These are phyloP conservation scores for Hydropsyche tenuis DNA, from an alignment of 1,140 invertebrate species.

Conservation along the genomic window DNA sequence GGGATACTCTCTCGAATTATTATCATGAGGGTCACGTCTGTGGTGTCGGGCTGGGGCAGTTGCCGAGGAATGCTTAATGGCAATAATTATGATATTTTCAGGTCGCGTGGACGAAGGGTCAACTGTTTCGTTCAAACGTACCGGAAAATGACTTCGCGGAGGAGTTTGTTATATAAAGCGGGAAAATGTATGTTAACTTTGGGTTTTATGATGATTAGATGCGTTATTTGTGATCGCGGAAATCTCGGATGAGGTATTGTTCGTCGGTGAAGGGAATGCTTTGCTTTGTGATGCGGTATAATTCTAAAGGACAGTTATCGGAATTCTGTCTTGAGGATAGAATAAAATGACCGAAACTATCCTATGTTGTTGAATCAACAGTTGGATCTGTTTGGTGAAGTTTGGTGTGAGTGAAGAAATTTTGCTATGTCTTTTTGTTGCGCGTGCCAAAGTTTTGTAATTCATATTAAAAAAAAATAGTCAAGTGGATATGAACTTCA, in stretches of 20 bases:
- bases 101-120: constrained; percentile 10
- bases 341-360: not conserved
- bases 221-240: too few species aligned
- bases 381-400: too few species aligned
- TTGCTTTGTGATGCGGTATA: not conserved
- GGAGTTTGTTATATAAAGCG: too few species aligned
- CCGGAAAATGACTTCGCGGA: constrained; percentile 9
- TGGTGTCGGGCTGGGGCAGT: not conserved
- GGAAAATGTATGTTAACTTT: too few species aligned
- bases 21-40: constrained; percentile 15
- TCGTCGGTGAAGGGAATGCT: too few species aligned
- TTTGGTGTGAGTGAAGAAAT: not conserved
- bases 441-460: not conserved
- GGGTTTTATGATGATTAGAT: too few species aligned
- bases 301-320: too few species aligned
- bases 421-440: not conserved
- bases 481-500: too few species aligned
- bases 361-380: not conserved
- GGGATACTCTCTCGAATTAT: not conserved
- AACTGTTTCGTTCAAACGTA: not conserved
- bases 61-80: constrained; percentile 31
- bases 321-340: too few species aligned
- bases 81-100: constrained; percentile 40
- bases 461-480: too few species aligned
- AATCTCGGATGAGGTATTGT: too few species aligned